Evolutionary conservation across 2,797 vertebrate species (phyloP).

Genomic region (Hydrocynus forskahlii): DNA sequence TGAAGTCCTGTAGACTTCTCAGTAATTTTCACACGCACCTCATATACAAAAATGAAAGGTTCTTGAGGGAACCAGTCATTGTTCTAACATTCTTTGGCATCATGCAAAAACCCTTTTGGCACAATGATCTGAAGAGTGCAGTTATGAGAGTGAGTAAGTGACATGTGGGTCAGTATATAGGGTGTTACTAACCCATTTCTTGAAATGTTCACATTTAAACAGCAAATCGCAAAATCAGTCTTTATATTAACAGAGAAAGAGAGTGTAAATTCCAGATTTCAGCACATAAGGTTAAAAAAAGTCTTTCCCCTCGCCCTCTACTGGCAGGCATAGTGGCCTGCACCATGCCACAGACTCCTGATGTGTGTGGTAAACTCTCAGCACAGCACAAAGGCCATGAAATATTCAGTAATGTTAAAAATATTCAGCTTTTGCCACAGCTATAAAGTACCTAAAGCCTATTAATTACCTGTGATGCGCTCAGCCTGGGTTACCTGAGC

Average conservation of each 20-base stretch:
- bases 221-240: too few species aligned
- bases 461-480: conserved; percentile 77
- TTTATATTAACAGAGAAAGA: too few species aligned
- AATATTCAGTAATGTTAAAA: conserved; percentile 50
- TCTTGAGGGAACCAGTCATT: too few species aligned
- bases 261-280: conserved; percentile 2
- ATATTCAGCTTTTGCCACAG: conserved; percentile 53
- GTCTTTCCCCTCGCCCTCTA: conserved; percentile 45
- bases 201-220: neutral
- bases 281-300: conserved; percentile 5
- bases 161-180: neutral
- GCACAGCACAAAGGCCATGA: conserved; percentile 39
- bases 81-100: too few species aligned
- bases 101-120: too few species aligned
- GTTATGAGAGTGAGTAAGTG: neutral
- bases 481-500: conserved; percentile 76
- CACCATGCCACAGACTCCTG: conserved; percentile 4
- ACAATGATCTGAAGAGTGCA: neutral
- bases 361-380: conserved; percentile 22
- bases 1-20: too few species aligned
- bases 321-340: conserved; percentile 37
- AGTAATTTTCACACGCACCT: too few species aligned
- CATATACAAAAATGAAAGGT: too few species aligned
- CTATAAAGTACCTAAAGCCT: conserved; percentile 71
- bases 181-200: too few species aligned